Base-by-base conservation (phyloP, 2,113 vertebrate genomes). In the Ovis aries region DNA sequence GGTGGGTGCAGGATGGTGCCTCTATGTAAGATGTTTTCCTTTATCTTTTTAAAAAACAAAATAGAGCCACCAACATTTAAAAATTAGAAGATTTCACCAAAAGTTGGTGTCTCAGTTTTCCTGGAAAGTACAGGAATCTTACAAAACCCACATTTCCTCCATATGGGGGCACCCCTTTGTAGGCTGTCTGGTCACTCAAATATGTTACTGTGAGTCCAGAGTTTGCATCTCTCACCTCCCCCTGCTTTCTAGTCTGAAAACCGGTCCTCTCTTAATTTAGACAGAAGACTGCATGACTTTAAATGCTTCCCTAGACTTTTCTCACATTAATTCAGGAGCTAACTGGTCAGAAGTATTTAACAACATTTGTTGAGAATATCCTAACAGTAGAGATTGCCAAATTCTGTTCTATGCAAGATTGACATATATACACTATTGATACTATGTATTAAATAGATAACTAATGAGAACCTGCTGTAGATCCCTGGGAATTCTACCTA, bases 111-210 rank as follows among this genome's bases (percentile, higher is more conserved):
- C 8, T 53, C 10, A 50, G 17, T 88, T 93, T 92, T 11, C 16
- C 15, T 92, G 33, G 14, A 77, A 59, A 62, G 15, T 52, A 48
- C 7, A 7, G 52, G 29, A n/a, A n/a, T 40, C 29, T 52, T 45
- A 15, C 17, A 6, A 29, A 2, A 1, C 0, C 2, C 5, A 6
- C 31, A 45, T 1, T 31, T 60, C 29, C 8, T 4, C 27, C 1
- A 0, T 16, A 1, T 7, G 88, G 7, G 21, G 17, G 7, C 1
- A 0, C 6, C 12, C 6, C 50, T 78, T 23, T 1, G 81, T 25
- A 27, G 2, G 10, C 17, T 16, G 1, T 5, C 12, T 33, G 7
- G 7, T 16, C 45, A 45, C 52, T 36, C n/a, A 3, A 36, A 52
- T 53, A 43, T 7, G 25, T 12, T 23, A 36, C 23, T 55, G 15